These are phyloP conservation scores for Melieria picta DNA, from an alignment of 2,888 invertebrate species.

Conservation along the genomic window DNA sequence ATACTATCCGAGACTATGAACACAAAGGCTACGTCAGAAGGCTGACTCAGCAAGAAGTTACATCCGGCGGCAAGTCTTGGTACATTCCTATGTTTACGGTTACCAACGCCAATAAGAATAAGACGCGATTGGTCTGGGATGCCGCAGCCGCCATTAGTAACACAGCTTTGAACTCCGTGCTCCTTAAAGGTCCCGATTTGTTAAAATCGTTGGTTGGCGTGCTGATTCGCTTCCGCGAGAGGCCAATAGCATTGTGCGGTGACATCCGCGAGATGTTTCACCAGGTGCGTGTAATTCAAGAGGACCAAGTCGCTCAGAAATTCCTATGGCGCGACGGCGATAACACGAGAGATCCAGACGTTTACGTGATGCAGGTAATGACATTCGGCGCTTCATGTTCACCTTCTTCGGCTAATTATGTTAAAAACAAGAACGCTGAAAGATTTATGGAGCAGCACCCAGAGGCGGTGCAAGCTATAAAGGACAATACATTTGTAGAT, in stretches of 20 bases:
- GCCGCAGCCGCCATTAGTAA: conserved; percentile 52
- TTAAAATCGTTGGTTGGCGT: conserved; percentile 54
- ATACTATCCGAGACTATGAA: conserved; percentile 35
- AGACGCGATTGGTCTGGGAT: conserved; percentile 54
- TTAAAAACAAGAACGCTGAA: conserved; percentile 36
- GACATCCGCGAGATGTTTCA: conserved; percentile 50
- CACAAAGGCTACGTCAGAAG: conserved; percentile 30
- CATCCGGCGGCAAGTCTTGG: conserved; percentile 40
- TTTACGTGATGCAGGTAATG: conserved; percentile 40
- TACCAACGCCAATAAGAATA: conserved; percentile 48
- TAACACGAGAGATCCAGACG: conserved; percentile 22
- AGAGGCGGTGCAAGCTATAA: conserved; percentile 22
- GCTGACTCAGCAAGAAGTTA: conserved; percentile 22
- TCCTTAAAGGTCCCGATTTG: conserved; percentile 56
- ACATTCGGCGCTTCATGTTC: conserved; percentile 39
- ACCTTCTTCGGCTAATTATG: conserved; percentile 31
- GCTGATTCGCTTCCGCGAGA: conserved; percentile 58
- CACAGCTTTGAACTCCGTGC: conserved; percentile 48
- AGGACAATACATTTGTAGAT: conserved; percentile 32
- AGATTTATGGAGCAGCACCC: conserved; percentile 17
- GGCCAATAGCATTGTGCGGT: conserved; percentile 52
- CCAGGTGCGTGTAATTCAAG: conserved; percentile 29
- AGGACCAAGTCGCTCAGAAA: conserved; percentile 31
- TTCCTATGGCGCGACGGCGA: conserved; percentile 40
- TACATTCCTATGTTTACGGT: conserved; percentile 52